Evolutionary conservation across 2,113 vertebrate genomes (phyloP).

Genomic region (Leptobrachium ailaonicum): DNA sequence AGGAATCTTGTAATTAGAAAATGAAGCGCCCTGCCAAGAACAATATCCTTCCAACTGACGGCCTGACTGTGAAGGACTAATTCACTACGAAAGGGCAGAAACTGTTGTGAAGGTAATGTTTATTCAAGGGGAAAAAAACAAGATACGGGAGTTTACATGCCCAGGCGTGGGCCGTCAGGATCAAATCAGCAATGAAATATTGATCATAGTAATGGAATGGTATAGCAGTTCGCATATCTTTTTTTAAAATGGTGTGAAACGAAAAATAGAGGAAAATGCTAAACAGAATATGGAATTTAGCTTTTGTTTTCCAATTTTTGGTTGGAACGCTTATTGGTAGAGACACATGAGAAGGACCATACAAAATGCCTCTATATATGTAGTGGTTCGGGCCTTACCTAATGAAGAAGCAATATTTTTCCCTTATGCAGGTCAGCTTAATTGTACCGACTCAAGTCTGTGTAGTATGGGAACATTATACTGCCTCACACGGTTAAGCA

Average conservation of each 20-base stretch:
- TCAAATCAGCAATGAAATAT: not conserved
- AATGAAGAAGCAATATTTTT: no score
- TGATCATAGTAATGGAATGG: not conserved
- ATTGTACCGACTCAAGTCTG: no score
- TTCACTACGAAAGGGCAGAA: conserved; percentile 66
- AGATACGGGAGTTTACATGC: not conserved
- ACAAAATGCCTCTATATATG: no score
- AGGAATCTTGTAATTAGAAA: conserved; percentile 78
- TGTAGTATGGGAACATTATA: no score
- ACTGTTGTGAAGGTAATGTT: conserved; percentile 59
- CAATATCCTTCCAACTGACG: conserved; percentile 70
- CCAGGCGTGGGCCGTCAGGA: not conserved
- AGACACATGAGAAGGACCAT: no score
- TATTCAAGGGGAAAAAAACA: conserved; percentile 4
- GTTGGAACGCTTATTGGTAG: no score
- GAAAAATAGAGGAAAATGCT: no score
- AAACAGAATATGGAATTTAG: no score
- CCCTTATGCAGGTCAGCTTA: not conserved
- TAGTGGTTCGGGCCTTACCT: no score
- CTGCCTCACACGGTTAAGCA: no score
- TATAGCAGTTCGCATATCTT: not conserved
- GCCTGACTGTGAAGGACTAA: conserved; percentile 69
- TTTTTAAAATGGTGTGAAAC: no score
- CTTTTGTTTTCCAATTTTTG: no score
- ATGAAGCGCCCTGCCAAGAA: conserved; percentile 75